These are phyloP conservation scores for Pseudochaenichthys georgianus DNA, from an alignment of 2,797 vertebrate genomes.

Conservation along the genomic window DNA sequence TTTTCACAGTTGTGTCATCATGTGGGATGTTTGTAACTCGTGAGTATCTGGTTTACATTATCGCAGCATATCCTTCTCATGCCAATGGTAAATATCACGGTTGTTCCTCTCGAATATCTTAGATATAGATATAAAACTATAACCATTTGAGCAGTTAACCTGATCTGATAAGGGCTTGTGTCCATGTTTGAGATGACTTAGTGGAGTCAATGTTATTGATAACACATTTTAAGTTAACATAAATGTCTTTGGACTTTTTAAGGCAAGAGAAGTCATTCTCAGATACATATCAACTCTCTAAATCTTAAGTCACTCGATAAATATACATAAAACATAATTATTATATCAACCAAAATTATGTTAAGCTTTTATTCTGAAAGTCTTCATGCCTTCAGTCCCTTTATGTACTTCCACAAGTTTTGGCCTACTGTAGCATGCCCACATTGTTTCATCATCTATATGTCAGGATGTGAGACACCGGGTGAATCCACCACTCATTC, in stretches of 20 bases:
- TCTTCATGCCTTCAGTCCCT: conserved; percentile 2
- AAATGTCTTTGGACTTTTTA: conserved; percentile 10
- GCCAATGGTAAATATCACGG: conserved; percentile 26
- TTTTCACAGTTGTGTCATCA: conserved; percentile 34
- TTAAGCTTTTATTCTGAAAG: conserved; percentile 13
- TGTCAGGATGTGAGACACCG: conserved; percentile 34
- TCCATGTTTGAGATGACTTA: conserved; percentile 16
- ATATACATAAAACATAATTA: background rate
- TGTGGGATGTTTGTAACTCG: conserved; percentile 37
- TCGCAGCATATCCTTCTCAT: conserved; percentile 65
- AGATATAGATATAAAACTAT: conserved; percentile 12
- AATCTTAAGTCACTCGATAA: background rate
- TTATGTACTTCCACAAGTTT: conserved; percentile 14
- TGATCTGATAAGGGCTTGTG: conserved; percentile 45
- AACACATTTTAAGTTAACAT: conserved; percentile 1
- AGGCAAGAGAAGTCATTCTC: conserved; percentile 13
- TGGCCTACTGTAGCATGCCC: conserved; percentile 41
- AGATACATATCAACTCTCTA: conserved; percentile 29
- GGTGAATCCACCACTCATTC: conserved; percentile 23
- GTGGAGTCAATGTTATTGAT: conserved; percentile 9
- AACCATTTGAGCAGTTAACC: conserved; percentile 25
- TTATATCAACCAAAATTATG: background rate
- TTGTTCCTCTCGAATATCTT: background rate
- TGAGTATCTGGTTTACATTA: conserved; percentile 49
- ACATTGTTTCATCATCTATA: background rate